phyloP scores from a whole-genome alignment of 1,140 invertebrate species.

The Dicyema japonicum region DNA sequence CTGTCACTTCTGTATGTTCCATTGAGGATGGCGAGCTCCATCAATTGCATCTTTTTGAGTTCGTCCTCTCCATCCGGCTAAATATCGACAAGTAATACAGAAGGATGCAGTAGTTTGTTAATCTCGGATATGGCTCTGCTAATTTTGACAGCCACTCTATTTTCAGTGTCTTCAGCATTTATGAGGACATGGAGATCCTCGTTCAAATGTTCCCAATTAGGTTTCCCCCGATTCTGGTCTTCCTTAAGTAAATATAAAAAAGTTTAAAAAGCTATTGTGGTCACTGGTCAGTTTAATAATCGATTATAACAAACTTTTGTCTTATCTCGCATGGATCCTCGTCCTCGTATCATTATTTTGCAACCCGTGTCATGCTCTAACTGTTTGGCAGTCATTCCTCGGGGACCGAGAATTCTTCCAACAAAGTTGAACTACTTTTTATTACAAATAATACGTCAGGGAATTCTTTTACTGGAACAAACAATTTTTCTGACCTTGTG shows the following conservation, averaged over 20 bases:
- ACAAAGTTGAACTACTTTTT: conserved; percentile 99
- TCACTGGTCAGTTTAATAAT: not conserved
- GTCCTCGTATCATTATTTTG: conserved; percentile 91
- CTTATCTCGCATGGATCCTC: conserved; percentile 87
- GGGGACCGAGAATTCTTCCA: conserved; percentile 67
- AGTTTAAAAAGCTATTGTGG: not conserved
- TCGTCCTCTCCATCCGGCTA: conserved; percentile 98
- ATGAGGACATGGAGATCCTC: conserved; percentile 78
- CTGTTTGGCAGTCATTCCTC: conserved; percentile 90
- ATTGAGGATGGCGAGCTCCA: conserved; percentile 97
- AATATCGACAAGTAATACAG: too few species aligned
- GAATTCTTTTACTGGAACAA: conserved; percentile 92
- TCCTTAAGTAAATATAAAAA: conserved; percentile 30
- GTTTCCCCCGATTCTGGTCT: conserved; percentile 75
- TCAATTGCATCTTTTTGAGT: conserved; percentile 86
- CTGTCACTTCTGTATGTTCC: conserved; percentile 62
- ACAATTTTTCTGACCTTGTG: conserved; percentile 85
- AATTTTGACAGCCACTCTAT: conserved; percentile 57
- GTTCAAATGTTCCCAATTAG: conserved; percentile 85
- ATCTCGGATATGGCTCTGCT: conserved; percentile 69
- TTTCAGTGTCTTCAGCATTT: conserved; percentile 76
- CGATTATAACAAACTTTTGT: conserved; percentile 35
- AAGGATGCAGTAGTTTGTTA: conserved; percentile 41
- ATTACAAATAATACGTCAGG: too few species aligned
- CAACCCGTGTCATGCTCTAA: conserved; percentile 86